A percentile compares a stretch with the other conserved stretches of the same genome.
phyloP scores from a whole-genome alignment of 2,888 invertebrate species.

The Drosophila prostipennis region DNA sequence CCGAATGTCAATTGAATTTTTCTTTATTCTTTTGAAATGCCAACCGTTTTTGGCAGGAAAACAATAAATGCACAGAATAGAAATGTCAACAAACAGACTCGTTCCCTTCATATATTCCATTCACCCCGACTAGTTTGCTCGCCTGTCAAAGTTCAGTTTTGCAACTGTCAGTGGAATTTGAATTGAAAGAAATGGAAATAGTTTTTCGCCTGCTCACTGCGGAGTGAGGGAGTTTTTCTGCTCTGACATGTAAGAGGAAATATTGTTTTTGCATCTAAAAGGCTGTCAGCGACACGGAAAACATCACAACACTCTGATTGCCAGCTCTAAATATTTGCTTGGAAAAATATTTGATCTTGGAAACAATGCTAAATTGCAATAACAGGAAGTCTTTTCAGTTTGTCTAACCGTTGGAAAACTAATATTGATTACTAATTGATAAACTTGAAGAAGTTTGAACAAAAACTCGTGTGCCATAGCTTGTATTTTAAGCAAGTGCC shows the following conservation, averaged over 20 bases:
- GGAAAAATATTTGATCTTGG: background rate
- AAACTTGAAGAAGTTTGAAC: too few relatives aligned
- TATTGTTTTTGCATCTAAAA: constrained; percentile 33
- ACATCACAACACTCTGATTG: constrained; percentile 3
- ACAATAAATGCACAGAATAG: constrained; percentile 35
- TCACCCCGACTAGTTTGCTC: constrained; percentile 1
- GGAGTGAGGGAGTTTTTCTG: background rate
- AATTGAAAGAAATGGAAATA: constrained; percentile 45
- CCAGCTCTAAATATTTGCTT: background rate
- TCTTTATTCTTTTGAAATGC: constrained; percentile 7
- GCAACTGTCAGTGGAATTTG: constrained; percentile 54
- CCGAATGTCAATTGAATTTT: constrained; percentile 34
- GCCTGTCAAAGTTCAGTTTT: constrained; percentile 46
- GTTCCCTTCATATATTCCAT: background rate
- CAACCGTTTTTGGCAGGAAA: constrained; percentile 20
- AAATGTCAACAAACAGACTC: constrained; percentile 28
- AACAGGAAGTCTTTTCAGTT: background rate
- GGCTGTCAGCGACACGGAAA: constrained; percentile 14
- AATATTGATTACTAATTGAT: too few relatives aligned
- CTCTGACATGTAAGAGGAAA: constrained; percentile 20
- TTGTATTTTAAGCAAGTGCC: too few relatives aligned
- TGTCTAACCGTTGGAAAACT: too few relatives aligned
- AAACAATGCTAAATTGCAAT: background rate
- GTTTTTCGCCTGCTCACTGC: constrained; percentile 25
- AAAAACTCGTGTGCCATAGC: too few relatives aligned